phyloP scores from a whole-genome alignment of 2,888 invertebrate species.

The Lasius platythorax region DNA sequence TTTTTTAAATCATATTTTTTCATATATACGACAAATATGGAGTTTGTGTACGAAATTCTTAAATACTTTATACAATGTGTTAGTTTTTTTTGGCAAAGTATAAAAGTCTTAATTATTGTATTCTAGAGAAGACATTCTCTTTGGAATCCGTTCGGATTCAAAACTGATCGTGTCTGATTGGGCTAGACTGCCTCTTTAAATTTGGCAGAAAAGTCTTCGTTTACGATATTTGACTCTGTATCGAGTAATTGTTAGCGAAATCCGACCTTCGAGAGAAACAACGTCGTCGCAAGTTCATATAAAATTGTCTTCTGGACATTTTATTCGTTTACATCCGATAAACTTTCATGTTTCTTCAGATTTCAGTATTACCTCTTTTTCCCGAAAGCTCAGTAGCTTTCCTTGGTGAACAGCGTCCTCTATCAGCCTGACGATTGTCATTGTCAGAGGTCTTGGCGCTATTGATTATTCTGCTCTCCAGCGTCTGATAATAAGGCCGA shows the following conservation, averaged over 20 bases:
- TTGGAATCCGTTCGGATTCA: not conserved
- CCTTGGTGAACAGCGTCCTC: not conserved
- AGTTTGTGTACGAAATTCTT: constrained; percentile 30
- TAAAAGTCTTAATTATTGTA: constrained; percentile 45
- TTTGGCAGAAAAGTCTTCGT: not conserved
- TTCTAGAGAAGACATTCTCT: constrained; percentile 12
- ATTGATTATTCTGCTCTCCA: not conserved
- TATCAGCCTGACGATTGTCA: not conserved
- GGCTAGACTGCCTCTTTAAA: not conserved
- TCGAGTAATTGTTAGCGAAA: constrained; percentile 5
- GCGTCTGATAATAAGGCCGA: constrained; percentile 5
- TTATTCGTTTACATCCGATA: not conserved
- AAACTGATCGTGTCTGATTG: not conserved
- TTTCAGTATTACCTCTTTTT: not conserved
- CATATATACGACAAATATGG: not conserved
- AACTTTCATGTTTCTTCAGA: not conserved
- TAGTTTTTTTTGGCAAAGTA: constrained; percentile 49
- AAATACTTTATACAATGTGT: constrained; percentile 26
- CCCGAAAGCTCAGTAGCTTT: not conserved
- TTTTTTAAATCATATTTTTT: constrained; percentile 4
- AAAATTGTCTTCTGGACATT: not conserved
- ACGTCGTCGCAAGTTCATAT: not conserved
- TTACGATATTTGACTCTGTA: not conserved
- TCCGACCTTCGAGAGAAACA: constrained; percentile 4
- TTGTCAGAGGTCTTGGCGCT: constrained; percentile 8